Evolutionary conservation across 2,113 vertebrate species (phyloP), one percentile per base, ranked within the genome.

Genomic region (Actenoides lindsayi): DNA sequence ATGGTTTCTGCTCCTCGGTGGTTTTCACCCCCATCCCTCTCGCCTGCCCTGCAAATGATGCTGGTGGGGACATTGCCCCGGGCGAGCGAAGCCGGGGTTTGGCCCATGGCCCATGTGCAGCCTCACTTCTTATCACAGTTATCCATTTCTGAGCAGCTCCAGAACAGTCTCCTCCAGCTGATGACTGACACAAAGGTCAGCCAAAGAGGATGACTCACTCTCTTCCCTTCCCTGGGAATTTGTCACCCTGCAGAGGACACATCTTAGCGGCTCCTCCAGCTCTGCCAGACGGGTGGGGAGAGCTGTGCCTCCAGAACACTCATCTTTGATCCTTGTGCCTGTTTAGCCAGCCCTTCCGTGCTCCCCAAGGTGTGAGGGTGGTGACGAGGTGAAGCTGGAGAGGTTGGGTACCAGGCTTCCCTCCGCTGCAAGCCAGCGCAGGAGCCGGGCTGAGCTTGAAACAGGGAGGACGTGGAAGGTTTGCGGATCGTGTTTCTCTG

Each of bases 1-100:
- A 1, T 9, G 9, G 10, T 11, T 35, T 28, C 41, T n/a, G 9
- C 21, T 51, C 41, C 31, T 7, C 7, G 9, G 5, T 60, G 71
- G 1, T 54, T 46, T 37, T 16, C 12, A 59, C 10, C 46, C 33
- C 16, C 2, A 0, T 2, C 56, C 37, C 0, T 3, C 10, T 5
- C 23, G 1, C 21, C 31, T 2, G 1, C 62, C 4, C 14, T 23
- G 27, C 37, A 63, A 25, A 18, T 5, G 13, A 39, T 9, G 57
- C 31, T 27, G 5, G 2, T 0, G 18, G 15, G 23, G n/a, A 6
- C 42, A 9, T 3, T 10, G 50, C 44, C 44, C 4, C 1, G 13
- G 3, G 6, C 0, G 69, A 25, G 4, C 2, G 0, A 39, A 35
- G 35, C 59, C 5, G 17, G 33, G 33, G 24, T 48, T 48, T 4